Percentiles rank a stretch among this genome's conserved stretches.
Conservation (phyloP, 2,888 invertebrate species). For the Tetragonula carbonaria region DNA sequence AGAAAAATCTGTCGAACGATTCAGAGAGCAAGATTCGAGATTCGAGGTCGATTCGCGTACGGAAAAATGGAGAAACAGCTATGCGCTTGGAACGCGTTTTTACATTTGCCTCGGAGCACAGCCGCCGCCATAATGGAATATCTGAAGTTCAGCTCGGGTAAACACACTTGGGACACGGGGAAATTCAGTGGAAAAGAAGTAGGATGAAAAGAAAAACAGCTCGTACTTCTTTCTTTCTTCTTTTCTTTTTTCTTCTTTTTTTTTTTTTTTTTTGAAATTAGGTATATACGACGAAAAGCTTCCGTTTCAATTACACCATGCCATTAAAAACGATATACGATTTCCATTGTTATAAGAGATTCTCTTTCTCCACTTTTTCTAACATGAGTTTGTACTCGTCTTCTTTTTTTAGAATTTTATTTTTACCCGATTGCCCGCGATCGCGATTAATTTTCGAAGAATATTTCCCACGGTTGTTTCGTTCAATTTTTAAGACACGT, state of each 20-base stretch:
- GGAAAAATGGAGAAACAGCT: constrained; percentile 25
- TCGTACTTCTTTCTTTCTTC: background rate
- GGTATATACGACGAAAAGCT: background rate
- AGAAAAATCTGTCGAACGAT: constrained; percentile 10
- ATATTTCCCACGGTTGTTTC: too few relatives aligned
- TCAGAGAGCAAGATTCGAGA: constrained; percentile 2
- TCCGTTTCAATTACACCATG: constrained; percentile 23
- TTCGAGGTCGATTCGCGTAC: constrained; percentile 33
- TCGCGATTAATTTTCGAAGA: too few relatives aligned
- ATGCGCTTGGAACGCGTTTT: constrained; percentile 51
- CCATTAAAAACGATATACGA: background rate
- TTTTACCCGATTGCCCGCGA: too few relatives aligned
- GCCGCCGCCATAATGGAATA: constrained; percentile 72
- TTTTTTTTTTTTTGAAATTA: background rate
- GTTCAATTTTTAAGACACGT: too few relatives aligned
- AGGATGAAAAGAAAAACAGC: constrained; percentile 31
- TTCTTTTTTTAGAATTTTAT: background rate
- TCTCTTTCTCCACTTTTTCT: background rate
- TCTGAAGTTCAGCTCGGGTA: constrained; percentile 69
- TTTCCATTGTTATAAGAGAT: too few relatives aligned
- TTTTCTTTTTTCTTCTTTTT: background rate
- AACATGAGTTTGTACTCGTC: accelerated
- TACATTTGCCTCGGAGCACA: constrained; percentile 64
- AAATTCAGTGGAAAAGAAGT: constrained; percentile 51
- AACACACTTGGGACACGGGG: constrained; percentile 65